Base-by-base conservation (phyloP, 2,113 vertebrate genomes). In the Chitala chitala region DNA sequence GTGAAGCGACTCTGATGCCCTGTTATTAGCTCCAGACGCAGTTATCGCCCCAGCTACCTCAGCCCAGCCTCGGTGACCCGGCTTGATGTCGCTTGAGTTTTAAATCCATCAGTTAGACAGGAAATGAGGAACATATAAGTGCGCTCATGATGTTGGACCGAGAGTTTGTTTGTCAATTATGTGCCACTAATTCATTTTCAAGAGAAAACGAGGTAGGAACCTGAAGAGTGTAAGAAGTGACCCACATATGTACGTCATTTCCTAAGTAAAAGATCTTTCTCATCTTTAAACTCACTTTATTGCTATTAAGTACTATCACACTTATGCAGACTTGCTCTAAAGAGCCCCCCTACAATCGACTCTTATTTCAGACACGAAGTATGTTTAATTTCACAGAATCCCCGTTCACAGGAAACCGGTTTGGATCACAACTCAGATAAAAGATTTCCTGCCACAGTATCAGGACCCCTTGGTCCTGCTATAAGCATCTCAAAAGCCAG, bases 401-500 rank as follows among this genome's bases (percentile, higher is more conserved):
- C 2, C 20, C 48, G 12, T 3, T 51, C 48, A 51, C 48, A 3
- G 48, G 12, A 8, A 20, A 51, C 12, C 2, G 7, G 2, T 51
- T 2, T 51, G 48, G 2, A 8, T 51, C 48, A 2, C 48, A 8
- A 2, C 48, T 15, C 48, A 15, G 48, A 10, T 1, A n/a, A n/a
- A n/a, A n/a, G n/a, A n/a, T n/a, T n/a, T n/a, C n/a, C n/a, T n/a
- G n/a, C n/a, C n/a, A n/a, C n/a, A n/a, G n/a, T n/a, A n/a, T n/a
- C n/a, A n/a, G n/a, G n/a, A n/a, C n/a, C n/a, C n/a, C n/a, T n/a
- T n/a, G n/a, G 5, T 48, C 9, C 51, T 51, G 58, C 29, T 56
- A 53, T 20, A 42, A 55, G 61, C 82, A 82, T 83, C 82, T 74
- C 84, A 55, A n/a, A 54, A 44, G 38, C 82, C 85, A 87, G 86